Percentiles rank a stretch among this genome's conserved stretches.
phyloP scores from a whole-genome alignment of 2,113 vertebrate species.

The Takifugu bimaculatus region DNA sequence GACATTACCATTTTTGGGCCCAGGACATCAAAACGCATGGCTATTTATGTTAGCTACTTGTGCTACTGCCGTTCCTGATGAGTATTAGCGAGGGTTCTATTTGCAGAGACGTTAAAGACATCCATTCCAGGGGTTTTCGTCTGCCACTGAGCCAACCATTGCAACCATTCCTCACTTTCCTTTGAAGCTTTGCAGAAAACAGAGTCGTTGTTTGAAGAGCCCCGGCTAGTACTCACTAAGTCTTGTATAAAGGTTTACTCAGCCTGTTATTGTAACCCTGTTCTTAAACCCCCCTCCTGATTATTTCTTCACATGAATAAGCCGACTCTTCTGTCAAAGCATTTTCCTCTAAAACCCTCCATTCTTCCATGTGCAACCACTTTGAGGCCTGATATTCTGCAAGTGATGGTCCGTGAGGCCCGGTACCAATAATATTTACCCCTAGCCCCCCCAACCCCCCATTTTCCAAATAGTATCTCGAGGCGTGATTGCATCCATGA shows the following conservation, averaged over 20 bases:
- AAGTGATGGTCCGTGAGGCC: constrained; percentile 48
- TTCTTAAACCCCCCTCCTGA: constrained; percentile 44
- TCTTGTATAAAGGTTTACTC: constrained; percentile 43
- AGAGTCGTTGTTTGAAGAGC: constrained; percentile 30
- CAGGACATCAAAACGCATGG: no score
- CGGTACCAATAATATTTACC: constrained; percentile 50
- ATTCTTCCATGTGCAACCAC: constrained; percentile 62
- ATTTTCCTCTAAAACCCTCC: constrained; percentile 28
- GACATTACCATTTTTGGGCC: no score
- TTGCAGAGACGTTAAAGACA: constrained; percentile 6
- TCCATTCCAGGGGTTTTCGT: constrained; percentile 32
- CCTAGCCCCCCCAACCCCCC: constrained; percentile 13
- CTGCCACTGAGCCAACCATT: constrained; percentile 40
- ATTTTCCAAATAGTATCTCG: constrained; percentile 31
- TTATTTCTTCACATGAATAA: constrained; percentile 44
- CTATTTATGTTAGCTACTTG: no score
- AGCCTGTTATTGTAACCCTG: constrained; percentile 55
- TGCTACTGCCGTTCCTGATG: no score
- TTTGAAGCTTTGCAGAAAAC: constrained; percentile 48
- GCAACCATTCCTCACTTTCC: constrained; percentile 28
- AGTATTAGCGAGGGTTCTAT: no score
- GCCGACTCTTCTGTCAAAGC: constrained; percentile 52
- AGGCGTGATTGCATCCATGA: constrained; percentile 55
- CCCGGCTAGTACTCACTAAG: constrained; percentile 36
- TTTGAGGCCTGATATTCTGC: constrained; percentile 38